Evolutionary conservation across 2,888 invertebrate genomes (phyloP).

Genomic region (Papilio protenor): DNA sequence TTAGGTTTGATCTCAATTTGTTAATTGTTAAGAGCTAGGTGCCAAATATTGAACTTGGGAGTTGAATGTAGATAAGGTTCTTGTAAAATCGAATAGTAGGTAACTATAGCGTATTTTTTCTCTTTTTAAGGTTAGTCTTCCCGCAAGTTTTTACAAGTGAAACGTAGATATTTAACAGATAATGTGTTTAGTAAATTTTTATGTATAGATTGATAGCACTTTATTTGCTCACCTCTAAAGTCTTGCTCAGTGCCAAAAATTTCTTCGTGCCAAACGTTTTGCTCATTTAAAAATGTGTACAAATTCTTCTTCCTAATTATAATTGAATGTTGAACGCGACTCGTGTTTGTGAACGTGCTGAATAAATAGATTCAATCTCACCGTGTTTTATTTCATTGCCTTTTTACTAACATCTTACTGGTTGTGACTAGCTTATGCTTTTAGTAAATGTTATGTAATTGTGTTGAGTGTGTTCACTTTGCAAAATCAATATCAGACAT

Average conservation of each 20-base stretch:
- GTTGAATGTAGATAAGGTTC: slow-evolving; percentile 45
- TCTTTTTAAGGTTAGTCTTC: slow-evolving; percentile 42
- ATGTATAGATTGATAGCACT: slow-evolving; percentile 6
- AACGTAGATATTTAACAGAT: slow-evolving; percentile 25
- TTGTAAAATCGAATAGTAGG: slow-evolving; percentile 27
- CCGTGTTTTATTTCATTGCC: slow-evolving; percentile 41
- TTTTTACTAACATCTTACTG: not conserved
- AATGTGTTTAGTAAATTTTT: slow-evolving; percentile 22
- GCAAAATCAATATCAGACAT: slow-evolving; percentile 36
- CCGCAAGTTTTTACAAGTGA: not conserved
- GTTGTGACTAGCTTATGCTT: not conserved
- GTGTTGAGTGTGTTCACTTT: slow-evolving; percentile 12
- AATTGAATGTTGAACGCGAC: slow-evolving; percentile 39
- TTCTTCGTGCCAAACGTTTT: slow-evolving; percentile 56
- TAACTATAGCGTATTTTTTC: slow-evolving; percentile 23
- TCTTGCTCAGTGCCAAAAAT: slow-evolving; percentile 41
- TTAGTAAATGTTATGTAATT: slow-evolving; percentile 14
- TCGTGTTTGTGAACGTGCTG: slow-evolving; percentile 43
- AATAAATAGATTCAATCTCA: slow-evolving; percentile 43
- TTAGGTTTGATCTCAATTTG: slow-evolving; percentile 50
- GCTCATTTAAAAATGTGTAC: slow-evolving; percentile 52
- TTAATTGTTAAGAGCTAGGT: slow-evolving; percentile 47
- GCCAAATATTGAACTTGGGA: slow-evolving; percentile 53
- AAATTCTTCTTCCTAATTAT: slow-evolving; percentile 33
- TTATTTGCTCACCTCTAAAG: slow-evolving; percentile 36